Evolutionary conservation across 2,888 invertebrate genomes (phyloP).

Genomic region (Orgyia antiqua): DNA sequence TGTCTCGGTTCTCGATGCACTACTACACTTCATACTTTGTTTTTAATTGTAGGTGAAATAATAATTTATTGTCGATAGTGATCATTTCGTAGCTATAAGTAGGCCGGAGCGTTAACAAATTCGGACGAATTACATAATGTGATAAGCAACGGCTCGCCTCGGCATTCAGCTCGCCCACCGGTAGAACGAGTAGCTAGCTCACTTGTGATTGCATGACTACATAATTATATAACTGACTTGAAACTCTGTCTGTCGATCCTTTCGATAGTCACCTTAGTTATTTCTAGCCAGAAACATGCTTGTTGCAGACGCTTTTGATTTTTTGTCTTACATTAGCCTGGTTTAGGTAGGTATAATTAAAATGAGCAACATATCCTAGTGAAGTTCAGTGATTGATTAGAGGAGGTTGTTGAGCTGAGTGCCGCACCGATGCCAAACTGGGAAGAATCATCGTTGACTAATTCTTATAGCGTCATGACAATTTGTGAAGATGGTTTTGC

Average conservation of each 20-base stretch:
- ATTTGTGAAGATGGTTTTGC: constrained; percentile 74
- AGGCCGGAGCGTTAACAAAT: constrained; percentile 74
- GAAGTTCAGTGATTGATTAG: constrained; percentile 28
- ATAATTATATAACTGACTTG: constrained; percentile 38
- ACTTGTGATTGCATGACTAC: constrained; percentile 42
- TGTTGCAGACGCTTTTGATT: constrained; percentile 52
- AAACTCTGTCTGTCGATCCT: constrained; percentile 35
- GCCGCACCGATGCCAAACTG: constrained; percentile 42
- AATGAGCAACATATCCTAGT: constrained; percentile 67
- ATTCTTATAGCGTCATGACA: constrained; percentile 75
- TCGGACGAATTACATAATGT: constrained; percentile 73
- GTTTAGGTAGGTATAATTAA: constrained; percentile 38
- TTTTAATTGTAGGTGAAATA: constrained; percentile 70
- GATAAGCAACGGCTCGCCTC: constrained; percentile 58
- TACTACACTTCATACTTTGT: constrained; percentile 67
- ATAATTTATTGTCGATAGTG: constrained; percentile 76
- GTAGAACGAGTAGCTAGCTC: constrained; percentile 33
- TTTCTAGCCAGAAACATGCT: constrained; percentile 40
- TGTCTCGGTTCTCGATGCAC: constrained; percentile 52
- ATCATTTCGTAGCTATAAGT: constrained; percentile 75
- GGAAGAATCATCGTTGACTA: constrained; percentile 69
- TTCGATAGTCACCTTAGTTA: constrained; percentile 42
- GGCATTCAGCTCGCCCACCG: constrained; percentile 49
- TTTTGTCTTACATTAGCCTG: constrained; percentile 43
- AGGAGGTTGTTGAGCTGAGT: constrained; percentile 46